Evolutionary conservation across 1,140 invertebrate genomes (phyloP), one percentile per base, ranked within the genome.

Genomic region (Drosophila virilis): DNA sequence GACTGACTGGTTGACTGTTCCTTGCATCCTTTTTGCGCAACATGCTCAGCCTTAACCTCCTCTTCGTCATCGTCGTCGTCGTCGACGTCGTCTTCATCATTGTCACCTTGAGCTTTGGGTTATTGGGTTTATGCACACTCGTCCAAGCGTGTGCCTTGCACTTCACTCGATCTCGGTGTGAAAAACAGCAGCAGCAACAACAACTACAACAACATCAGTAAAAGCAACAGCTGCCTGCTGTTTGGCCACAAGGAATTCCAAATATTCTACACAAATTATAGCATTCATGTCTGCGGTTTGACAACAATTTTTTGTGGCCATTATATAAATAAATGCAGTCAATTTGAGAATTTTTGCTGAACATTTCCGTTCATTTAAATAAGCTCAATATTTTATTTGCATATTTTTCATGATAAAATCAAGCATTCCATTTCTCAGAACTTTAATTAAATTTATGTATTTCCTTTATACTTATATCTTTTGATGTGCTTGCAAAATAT

Each of bases 81-180:
- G 48, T 28, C 42, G 28, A 38, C 45, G 59, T 61, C 72, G 69
- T 77, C 75, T 86, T 77, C 82, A 86, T 86, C 82, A 81, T 85
- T 85, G 81, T 85, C 81, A 85, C 82, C 82, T 85, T 85, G 82
- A 85, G 82, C 82, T 85, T 72, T 85, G 70, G 82, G 81, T 85
- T 85, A 85, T 85, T 85, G 82, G 82, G 82, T 86, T 86, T 86
- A 86, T 78, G 54, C 78, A 81, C 82, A 74, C 77, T 80, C 74
- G 77, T 70, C 80, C 77, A 78, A 77, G 78, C 71, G 74, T 77
- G 64, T 60, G 64, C 68, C 73, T 61, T 79, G 74, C 74, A 69
- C 74, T 55, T 62, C 80, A 70, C 69, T 69, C 28, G 38, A 35
- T 46, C 61, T 65, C 45, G 45, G 66, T 76, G 61, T 76, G 61